Conservation (phyloP, 2,113 vertebrate genomes). For the Rhinogobius similis region DNA sequence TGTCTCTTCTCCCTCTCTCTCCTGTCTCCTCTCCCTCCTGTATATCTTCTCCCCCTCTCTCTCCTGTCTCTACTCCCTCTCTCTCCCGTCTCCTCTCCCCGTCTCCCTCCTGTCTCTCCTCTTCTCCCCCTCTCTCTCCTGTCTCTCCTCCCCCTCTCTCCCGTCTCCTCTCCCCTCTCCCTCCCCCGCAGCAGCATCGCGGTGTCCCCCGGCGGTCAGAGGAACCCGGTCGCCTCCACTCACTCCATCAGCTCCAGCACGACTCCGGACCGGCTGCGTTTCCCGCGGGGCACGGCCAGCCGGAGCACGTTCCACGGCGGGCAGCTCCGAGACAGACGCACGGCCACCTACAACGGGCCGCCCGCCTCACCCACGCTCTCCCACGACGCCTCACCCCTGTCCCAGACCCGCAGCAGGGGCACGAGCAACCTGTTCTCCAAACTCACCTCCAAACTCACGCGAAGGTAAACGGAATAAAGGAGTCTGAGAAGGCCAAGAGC, state of each 20-base stretch:
- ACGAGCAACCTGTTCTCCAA: constrained; percentile 97
- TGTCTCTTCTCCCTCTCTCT: background rate
- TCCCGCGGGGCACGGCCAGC: constrained; percentile 90
- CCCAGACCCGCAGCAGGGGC: constrained; percentile 90
- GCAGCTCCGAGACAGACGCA: constrained; percentile 92
- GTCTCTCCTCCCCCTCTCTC: too few species aligned
- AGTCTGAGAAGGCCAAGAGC: background rate
- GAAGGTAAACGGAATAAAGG: constrained; percentile 81
- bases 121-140: background rate
- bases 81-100: background rate
- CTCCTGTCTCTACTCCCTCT: background rate
- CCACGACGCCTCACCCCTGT: constrained; percentile 89
- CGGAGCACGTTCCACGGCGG: constrained; percentile 96
- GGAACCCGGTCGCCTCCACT: constrained; percentile 91
- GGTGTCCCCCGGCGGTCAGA: constrained; percentile 84
- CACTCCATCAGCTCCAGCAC: constrained; percentile 92
- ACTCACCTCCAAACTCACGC: constrained; percentile 94
- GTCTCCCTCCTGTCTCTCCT: background rate
- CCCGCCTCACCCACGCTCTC: constrained; percentile 94
- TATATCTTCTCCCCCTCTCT: background rate
- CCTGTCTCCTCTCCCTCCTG: too few species aligned
- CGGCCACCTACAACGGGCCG: constrained; percentile 95
- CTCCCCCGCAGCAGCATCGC: constrained; percentile 70
- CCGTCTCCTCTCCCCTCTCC: background rate
- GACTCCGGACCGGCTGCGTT: constrained; percentile 91